Evolutionary conservation across 2,888 invertebrate species (phyloP), one percentile per base, ranked within the genome.

Genomic region (Drosophila yooni): DNA sequence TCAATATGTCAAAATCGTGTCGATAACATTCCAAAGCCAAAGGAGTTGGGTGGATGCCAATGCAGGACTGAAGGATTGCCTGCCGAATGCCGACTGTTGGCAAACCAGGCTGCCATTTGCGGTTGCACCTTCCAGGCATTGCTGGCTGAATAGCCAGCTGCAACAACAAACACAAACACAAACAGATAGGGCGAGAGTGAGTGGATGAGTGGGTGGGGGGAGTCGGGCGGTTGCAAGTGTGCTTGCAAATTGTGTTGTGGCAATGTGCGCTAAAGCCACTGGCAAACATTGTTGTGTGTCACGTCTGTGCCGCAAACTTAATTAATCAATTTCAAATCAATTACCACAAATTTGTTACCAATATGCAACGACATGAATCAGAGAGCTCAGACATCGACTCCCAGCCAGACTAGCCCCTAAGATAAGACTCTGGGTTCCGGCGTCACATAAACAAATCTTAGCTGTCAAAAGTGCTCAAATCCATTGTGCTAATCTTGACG

Each of bases 401-500:
- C 29, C 51, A 18, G 18, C 62, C 57, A 56, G 66, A 66, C 71
- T 57, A 33, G 58, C 38, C 59, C 43, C 48, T 71, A 82, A 80
- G 79, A 80, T 80, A 74, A 68, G 83, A 71, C 57, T 56, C 60
- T 57, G 65, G 60, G 52, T 57, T 61, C 78, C 70, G 83, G 83
- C 70, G 70, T 38, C 70, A 78, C 86, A 80, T 82, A 88, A 88
- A 91, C 91, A 90, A 90, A 90, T 90, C 91, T 91, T 89, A 66
- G 82, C 89, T 90, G 90, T 90, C 90, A 90, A 91, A 90, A 91
- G 89, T 90, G 90, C 90, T 89, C 87, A 89, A 84, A 90, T 89
- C 85, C 88, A 88, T 91, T 83, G 91, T 91, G 84, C 90, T 91
- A 91, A 90, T 91, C 90, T 91, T 87, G 56, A 61, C 36, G 64